These are phyloP conservation scores for Nephrotoma appendiculata DNA, from an alignment of 2,888 invertebrate species.

Conservation along the genomic window DNA sequence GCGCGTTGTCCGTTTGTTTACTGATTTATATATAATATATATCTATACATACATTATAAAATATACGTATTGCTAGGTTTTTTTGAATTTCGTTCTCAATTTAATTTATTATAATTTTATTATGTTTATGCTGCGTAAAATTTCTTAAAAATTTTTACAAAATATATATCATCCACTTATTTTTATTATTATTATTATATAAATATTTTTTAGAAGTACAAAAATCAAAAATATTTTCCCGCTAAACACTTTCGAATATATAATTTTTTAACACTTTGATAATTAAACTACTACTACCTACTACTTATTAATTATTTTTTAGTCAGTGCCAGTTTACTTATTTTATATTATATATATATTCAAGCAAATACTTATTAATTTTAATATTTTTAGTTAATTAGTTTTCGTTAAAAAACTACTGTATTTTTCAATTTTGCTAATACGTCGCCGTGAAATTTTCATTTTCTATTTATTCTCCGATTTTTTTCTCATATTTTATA, in stretches of 20 bases:
- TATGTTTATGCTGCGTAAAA: neutral
- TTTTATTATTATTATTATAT: neutral
- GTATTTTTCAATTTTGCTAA: neutral
- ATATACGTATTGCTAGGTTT: neutral
- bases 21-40: neutral
- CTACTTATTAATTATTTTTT: neutral
- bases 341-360: neutral
- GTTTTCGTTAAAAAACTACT: neutral
- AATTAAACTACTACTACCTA: neutral
- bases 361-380: neutral
- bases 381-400: neutral
- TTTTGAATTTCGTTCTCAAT: neutral
- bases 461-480: neutral
- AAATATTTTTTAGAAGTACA: neutral
- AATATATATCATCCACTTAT: neutral
- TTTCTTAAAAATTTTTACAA: neutral
- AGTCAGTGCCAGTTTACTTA: neutral
- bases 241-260: neutral
- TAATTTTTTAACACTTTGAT: neutral
- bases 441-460: neutral
- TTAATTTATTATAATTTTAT: neutral
- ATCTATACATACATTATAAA: no score
- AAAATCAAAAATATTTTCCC: neutral
- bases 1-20: neutral
- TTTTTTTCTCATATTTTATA: neutral